Evolutionary conservation across 2,113 vertebrate genomes (phyloP), one percentile per base, ranked within the genome.

Genomic region (Bos indicus): DNA sequence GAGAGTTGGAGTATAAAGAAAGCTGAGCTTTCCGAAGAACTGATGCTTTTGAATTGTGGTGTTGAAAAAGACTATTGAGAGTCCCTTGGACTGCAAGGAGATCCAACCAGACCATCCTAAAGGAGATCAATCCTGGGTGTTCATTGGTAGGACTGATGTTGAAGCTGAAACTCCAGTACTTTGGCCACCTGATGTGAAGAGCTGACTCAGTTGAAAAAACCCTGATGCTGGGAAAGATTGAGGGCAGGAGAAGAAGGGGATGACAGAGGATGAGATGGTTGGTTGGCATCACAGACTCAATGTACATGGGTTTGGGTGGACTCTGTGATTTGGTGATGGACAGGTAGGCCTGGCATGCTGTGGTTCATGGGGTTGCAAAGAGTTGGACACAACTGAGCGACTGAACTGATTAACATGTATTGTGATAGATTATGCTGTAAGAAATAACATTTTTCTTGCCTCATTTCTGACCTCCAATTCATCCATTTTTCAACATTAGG

Each of bases 361-460:
- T 15, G 3, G 15, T 64, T 64, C 62, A 33, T 33, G 30, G 30
- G 15, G 30, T 64, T 0, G 1, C 30, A 64, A 62, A 33, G 60
- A 64, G 60, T 64, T 15, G 1, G 62, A 64, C 30, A 33, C 0
- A 1, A 33, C 62, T 8, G 30, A 64, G 30, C 0, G 0, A 33
- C 30, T 1, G 1, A 33, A 64, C 36, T 78, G 57, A 60, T 33
- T 86, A 95, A 54, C 33, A n/a, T 26, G 14, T 74, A 88, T 84
- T 43, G 25, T 9, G 33, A 74, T 89, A 74, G 54, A 15, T 89
- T 48, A 40, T n/a, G 46, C 48, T 89, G 33, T 52, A 5, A 67
- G 5, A 48, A 36, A 92, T 30, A 80, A 87, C 4, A 13, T 89
- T 26, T 74, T 82, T 94, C 33, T 88, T n/a, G 14, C 7, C 11